Evolutionary conservation across 2,888 invertebrate genomes (phyloP).

Genomic region (Drosophila greeni): DNA sequence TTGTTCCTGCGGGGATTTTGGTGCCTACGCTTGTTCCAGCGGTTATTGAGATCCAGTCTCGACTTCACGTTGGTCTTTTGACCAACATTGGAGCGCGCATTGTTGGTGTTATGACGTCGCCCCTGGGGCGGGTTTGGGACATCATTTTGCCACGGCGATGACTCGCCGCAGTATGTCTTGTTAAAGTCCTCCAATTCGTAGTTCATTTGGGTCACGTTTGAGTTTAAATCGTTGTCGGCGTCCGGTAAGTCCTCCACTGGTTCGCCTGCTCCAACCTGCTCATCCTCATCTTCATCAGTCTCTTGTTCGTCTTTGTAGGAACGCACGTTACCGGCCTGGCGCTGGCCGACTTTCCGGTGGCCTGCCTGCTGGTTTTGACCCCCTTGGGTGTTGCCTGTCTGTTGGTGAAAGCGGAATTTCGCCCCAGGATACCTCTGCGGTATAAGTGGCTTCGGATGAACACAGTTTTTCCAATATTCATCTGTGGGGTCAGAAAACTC

Average conservation of each 20-base stretch:
- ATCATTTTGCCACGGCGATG: not conserved
- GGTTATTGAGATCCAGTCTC: constrained; percentile 7
- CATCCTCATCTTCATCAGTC: constrained; percentile 15
- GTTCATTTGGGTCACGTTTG: constrained; percentile 35
- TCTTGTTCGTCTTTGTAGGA: constrained; percentile 39
- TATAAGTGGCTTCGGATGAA: not conserved
- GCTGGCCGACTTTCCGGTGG: not conserved
- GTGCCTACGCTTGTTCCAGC: not conserved
- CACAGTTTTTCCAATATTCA: not conserved
- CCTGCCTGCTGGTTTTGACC: not conserved
- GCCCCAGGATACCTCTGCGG: not conserved
- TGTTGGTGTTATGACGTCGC: constrained; percentile 57
- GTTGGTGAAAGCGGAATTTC: not conserved
- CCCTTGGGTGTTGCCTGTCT: too few relatives aligned
- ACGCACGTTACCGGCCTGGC: constrained; percentile 47
- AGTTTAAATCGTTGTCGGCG: not conserved
- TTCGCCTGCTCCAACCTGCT: constrained; percentile 17
- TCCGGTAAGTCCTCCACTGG: not conserved
- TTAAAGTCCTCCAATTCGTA: constrained; percentile 54
- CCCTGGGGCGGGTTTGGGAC: constrained; percentile 45
- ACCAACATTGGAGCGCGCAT: constrained; percentile 17
- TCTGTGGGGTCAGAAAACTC: not conserved
- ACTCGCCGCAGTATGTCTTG: constrained; percentile 21
- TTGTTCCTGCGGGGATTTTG: constrained; percentile 1
- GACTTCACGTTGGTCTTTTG: constrained; percentile 2